Base-by-base conservation (phyloP, 2,888 invertebrate species). In the Ommatoiulus sabulosus region DNA sequence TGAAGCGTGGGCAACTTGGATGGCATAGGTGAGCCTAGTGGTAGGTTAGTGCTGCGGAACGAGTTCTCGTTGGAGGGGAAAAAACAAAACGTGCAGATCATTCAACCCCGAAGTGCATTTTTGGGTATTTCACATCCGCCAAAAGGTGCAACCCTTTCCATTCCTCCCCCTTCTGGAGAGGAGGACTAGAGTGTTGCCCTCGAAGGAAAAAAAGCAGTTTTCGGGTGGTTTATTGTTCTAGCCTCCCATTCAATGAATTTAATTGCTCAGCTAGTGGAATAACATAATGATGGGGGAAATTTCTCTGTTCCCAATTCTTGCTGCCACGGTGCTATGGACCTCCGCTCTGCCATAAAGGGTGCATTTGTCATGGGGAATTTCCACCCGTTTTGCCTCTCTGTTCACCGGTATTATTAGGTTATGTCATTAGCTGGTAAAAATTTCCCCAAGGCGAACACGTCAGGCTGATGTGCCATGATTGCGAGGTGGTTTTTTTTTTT, bases 361-460 rank as follows among this genome's bases (percentile, higher is more conserved):
- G 57, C 5, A 17, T 17, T 57, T 57, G 57, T 57, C 57, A 57
- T 57, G 7, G 57, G 57, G 57, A 17, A 57, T 15, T 57, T 57
- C 57, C 57, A 57, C 17, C 57, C 57, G 17, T 57, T 57, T 17
- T 8, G 48, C 17, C 17, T 57, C 17, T 12, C 57, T 57, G 48
- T 48, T 48, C 48, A 48, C 48, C 48, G 48, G 48, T 57, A 57
- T 57, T 57, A 48, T 57, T 57, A 17, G 57, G 57, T 57, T 57
- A 57, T 57, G 57, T 57, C 57, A 57, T 57, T 57, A 57, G 57
- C 57, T 12, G 17, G 57, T 1, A 57, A 12, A 57, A 57, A 57
- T 57, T 57, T 57, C 57, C 57, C 57, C 57, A 57, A 57, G 57
- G 57, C 57, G 57, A 57, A 57, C 57, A 57, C 57, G 57, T 57